Conservation (phyloP, 2,797 vertebrate genomes). For the Nasua narica region DNA sequence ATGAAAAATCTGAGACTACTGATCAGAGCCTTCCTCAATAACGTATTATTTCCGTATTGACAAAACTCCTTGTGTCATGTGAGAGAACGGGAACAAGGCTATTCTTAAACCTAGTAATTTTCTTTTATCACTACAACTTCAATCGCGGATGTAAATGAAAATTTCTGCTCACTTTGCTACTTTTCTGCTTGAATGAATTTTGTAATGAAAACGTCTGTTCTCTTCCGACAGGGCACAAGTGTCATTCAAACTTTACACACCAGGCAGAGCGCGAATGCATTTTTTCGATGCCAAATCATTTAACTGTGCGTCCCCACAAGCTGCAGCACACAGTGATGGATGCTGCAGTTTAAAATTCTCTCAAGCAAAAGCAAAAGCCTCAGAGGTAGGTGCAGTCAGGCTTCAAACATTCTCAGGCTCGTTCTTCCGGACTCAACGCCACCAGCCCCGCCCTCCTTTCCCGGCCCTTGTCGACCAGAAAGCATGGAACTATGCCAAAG, state of each 20-base stretch:
- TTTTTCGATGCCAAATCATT: conserved; percentile 69
- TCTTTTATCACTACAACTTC: conserved; percentile 55
- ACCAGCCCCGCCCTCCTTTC: background rate
- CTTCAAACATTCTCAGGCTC: background rate
- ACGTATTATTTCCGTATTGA: background rate
- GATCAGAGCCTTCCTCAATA: background rate
- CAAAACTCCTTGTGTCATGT: background rate
- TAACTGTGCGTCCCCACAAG: conserved; percentile 12
- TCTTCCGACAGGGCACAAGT: conserved; percentile 37
- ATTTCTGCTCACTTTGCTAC: conserved; percentile 68
- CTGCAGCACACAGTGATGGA: background rate
- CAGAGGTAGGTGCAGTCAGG: background rate
- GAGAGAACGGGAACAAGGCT: background rate
- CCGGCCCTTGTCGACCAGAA: background rate
- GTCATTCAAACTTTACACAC: conserved; percentile 66
- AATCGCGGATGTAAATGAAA: conserved; percentile 59
- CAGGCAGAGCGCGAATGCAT: conserved; percentile 15
- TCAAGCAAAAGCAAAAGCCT: background rate
- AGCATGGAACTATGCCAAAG: background rate
- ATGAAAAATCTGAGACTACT: background rate
- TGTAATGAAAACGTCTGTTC: conserved; percentile 66
- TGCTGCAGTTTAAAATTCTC: background rate
- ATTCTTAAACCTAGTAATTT: conserved; percentile 49
- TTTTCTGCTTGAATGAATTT: conserved; percentile 70
- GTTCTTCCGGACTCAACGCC: background rate